phyloP scores from a whole-genome alignment of 2,888 invertebrate species.

The Fabriciana adippe region DNA sequence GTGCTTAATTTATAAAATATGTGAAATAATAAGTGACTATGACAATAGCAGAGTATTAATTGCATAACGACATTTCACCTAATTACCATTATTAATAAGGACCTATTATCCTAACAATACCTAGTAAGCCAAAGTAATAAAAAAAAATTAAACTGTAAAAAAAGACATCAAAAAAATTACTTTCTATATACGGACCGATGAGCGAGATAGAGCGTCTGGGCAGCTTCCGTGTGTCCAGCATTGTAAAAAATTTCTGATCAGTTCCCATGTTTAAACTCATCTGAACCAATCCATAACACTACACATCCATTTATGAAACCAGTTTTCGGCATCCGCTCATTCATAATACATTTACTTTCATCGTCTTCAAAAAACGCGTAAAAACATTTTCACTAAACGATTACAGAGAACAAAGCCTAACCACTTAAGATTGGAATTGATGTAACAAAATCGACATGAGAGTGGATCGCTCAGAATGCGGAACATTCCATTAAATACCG shows the following conservation, averaged over 20 bases:
- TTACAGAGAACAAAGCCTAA: constrained; percentile 53
- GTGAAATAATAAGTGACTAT: too few species aligned
- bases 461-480: constrained; percentile 72
- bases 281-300: constrained; percentile 68
- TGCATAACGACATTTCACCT: too few species aligned
- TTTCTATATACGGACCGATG: constrained; percentile 62
- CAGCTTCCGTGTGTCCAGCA: constrained; percentile 74
- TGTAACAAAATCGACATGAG: constrained; percentile 48
- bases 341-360: constrained; percentile 70
- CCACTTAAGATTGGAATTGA: constrained; percentile 48
- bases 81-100: too few species aligned
- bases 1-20: too few species aligned
- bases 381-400: constrained; percentile 56
- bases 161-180: neutral
- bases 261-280: constrained; percentile 58
- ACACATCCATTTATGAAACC: constrained; percentile 71
- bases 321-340: constrained; percentile 64
- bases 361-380: constrained; percentile 55
- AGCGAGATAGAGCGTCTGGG: constrained; percentile 73
- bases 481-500: constrained; percentile 77
- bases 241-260: constrained; percentile 57
- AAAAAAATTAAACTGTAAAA: neutral
- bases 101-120: too few species aligned
- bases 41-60: too few species aligned
- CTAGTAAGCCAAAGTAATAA: too few species aligned